Percentiles rank a stretch among this genome's conserved stretches.
Conservation (phyloP, 2,113 vertebrate species). For the Fulica atra region DNA sequence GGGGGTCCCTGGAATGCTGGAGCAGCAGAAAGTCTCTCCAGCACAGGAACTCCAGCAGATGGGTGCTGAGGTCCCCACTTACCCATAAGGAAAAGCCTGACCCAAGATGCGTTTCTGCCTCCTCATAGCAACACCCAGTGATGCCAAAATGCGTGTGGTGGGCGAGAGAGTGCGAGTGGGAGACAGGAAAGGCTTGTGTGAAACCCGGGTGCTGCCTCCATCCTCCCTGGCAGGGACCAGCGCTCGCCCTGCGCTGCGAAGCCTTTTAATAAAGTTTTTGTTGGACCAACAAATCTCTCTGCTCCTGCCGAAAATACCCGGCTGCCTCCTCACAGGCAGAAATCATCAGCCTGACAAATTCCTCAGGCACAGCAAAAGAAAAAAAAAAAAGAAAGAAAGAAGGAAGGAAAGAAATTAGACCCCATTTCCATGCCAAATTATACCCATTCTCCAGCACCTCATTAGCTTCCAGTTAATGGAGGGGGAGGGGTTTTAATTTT, state of each 20-base stretch:
- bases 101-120: fast-evolving
- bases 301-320: neutral
- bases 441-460: conserved; percentile 2
- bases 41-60: neutral
- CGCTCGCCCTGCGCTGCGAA: neutral
- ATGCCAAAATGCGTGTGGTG: neutral
- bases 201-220: neutral
- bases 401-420: neutral
- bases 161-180: fast-evolving
- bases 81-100: neutral
- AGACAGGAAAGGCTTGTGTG: too few relatives aligned
- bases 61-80: fast-evolving
- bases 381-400: neutral
- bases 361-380: neutral
- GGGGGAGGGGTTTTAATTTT: conserved; percentile 18
- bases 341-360: neutral
- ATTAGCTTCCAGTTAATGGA: conserved; percentile 14
- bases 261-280: neutral
- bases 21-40: neutral
- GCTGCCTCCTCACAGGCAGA: neutral
- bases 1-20: neutral
- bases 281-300: neutral
- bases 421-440: neutral
- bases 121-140: neutral
- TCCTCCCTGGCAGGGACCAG: neutral